Conservation (phyloP, 1,140 invertebrate species). For the Eurosta solidaginis region DNA sequence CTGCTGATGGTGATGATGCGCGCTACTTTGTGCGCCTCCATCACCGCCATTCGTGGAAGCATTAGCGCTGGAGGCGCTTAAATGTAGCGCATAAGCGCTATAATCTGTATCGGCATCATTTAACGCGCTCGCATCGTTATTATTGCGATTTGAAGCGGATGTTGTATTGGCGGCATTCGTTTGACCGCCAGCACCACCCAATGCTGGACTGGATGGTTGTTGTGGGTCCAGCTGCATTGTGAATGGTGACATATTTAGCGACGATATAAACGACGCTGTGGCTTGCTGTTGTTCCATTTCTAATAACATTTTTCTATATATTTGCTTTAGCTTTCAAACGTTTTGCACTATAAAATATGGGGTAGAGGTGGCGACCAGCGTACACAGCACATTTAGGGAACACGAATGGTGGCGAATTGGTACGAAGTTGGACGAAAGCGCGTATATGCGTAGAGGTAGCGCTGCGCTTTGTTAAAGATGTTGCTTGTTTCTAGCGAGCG, state of each 20-base stretch:
- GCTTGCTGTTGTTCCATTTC: conserved; percentile 77
- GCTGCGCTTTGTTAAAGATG: no score
- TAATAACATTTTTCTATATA: conserved; percentile 75
- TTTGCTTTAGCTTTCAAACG: neutral
- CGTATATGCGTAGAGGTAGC: no score
- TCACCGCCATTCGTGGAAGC: neutral
- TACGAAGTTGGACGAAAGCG: no score
- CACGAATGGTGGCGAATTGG: neutral
- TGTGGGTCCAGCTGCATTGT: conserved; percentile 73
- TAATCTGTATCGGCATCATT: conserved; percentile 51
- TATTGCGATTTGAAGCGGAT: conserved; percentile 46
- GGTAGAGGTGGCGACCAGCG: conserved; percentile 10
- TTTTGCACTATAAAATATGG: conserved; percentile 20
- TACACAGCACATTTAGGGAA: neutral
- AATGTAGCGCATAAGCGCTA: conserved; percentile 49
- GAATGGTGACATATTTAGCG: conserved; percentile 83
- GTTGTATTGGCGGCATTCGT: conserved; percentile 41
- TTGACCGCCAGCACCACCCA: conserved; percentile 61
- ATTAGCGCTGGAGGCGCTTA: conserved; percentile 35
- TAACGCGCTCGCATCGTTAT: conserved; percentile 42
- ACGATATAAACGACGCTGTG: conserved; percentile 79
- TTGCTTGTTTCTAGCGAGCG: no score
- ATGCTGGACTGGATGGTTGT: conserved; percentile 66
- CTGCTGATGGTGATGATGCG: conserved; percentile 40
- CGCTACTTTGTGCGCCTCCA: conserved; percentile 10